These are phyloP conservation scores for Drusus annulatus DNA, from an alignment of 1,140 invertebrate genomes.

Conservation along the genomic window DNA sequence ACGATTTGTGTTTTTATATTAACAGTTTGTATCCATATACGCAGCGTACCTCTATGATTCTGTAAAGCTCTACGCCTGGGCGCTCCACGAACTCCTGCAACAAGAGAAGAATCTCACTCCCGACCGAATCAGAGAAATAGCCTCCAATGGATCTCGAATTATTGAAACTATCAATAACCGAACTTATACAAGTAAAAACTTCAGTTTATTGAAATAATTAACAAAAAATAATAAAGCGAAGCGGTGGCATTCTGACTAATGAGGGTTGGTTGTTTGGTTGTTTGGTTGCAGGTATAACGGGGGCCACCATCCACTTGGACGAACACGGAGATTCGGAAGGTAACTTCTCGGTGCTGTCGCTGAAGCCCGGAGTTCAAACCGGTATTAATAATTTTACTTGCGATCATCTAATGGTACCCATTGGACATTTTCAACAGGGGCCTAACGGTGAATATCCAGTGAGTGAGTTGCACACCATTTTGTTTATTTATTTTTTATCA, in stretches of 20 bases:
- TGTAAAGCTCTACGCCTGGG: conserved; percentile 91
- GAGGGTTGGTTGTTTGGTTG: too few relatives aligned
- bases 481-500: conserved; percentile 4
- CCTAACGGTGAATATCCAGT: conserved; percentile 75
- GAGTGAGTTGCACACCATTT: conserved; percentile 72
- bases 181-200: conserved; percentile 80
- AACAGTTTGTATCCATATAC: conserved; percentile 90
- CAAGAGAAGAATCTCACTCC: conserved; percentile 75
- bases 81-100: conserved; percentile 82
- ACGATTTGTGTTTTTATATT: conserved; percentile 29
- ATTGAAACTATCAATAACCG: conserved; percentile 83
- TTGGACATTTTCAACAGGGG: conserved; percentile 84
- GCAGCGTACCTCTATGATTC: conserved; percentile 98
- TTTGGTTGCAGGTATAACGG: conserved; percentile 85
- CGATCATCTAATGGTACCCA: conserved; percentile 83
- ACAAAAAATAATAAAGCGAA: too few relatives aligned
- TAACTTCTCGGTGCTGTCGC: conserved; percentile 94
- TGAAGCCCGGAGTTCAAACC: conserved; percentile 71
- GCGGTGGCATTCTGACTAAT: too few relatives aligned
- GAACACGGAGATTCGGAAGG: conserved; percentile 95
- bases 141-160: conserved; percentile 83
- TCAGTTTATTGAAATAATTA: too few relatives aligned
- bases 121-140: conserved; percentile 79
- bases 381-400: conserved; percentile 77
- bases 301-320: conserved; percentile 91